A percentile compares a stretch with the other conserved stretches of the same genome.
phyloP scores from a whole-genome alignment of 2,888 invertebrate species.

The Aphelenchoides bicaudatus region DNA sequence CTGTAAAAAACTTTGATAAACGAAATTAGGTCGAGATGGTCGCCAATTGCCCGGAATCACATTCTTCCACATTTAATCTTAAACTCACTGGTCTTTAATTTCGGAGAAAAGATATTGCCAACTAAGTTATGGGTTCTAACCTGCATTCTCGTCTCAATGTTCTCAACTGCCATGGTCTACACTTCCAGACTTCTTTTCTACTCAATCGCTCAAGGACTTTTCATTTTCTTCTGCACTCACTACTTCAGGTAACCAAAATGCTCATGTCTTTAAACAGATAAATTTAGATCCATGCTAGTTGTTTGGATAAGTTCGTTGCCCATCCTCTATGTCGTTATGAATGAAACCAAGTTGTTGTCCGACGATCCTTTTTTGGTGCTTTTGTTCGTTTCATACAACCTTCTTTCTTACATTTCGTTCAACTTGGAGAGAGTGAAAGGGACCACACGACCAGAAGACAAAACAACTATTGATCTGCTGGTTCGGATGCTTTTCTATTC shows the following conservation, averaged over 20 bases:
- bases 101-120: slow-evolving; percentile 37
- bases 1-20: too few species aligned
- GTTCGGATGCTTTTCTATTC: slow-evolving; percentile 61
- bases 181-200: slow-evolving; percentile 42
- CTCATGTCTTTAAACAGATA: not conserved
- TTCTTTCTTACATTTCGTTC: slow-evolving; percentile 62
- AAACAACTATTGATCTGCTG: slow-evolving; percentile 30
- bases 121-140: slow-evolving; percentile 34
- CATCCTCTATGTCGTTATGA: slow-evolving; percentile 52
- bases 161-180: slow-evolving; percentile 40
- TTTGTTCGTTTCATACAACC: slow-evolving; percentile 61
- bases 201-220: slow-evolving; percentile 45
- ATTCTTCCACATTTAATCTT: slow-evolving; percentile 45
- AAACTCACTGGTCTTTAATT: slow-evolving; percentile 55
- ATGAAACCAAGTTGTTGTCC: slow-evolving; percentile 37
- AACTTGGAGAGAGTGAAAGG: slow-evolving; percentile 46
- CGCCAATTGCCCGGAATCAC: slow-evolving; percentile 43
- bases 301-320: slow-evolving; percentile 57
- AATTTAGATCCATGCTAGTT: slow-evolving; percentile 12
- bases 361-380: slow-evolving; percentile 57
- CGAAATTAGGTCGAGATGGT: too few species aligned
- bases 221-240: slow-evolving; percentile 43
- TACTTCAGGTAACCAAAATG: slow-evolving; percentile 34
- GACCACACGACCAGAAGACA: slow-evolving; percentile 26
- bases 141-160: slow-evolving; percentile 36